Evolutionary conservation across 2,888 invertebrate species (phyloP), one percentile per base, ranked within the genome.

Genomic region (Cheilosia scutellata): DNA sequence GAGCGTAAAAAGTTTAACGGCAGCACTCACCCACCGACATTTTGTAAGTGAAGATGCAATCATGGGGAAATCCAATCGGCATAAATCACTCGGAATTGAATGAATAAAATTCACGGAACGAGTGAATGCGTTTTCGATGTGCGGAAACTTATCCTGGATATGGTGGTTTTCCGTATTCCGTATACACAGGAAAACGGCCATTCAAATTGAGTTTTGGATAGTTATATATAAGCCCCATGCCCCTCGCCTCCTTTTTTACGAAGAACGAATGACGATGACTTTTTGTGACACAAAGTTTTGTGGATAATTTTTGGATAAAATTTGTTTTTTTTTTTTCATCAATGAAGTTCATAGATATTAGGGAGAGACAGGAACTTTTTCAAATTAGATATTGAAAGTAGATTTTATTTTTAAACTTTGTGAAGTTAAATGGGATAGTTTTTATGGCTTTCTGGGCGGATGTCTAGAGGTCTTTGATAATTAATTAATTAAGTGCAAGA

Each of bases 61-160:
- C 86, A 77, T 82, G 60, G 80, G 53, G 72, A 86, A 86, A 86
- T 86, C 86, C 86, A 86, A 86, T 86, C 86, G 86, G 72, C 86
- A 86, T 86, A 86, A 86, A 82, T 86, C 86, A 86, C 76, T 68
- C 51, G 80, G 68, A 82, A 86, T 77, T 77, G 82, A 86, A 86
- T 86, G 86, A 86, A 86, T 86, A 82, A 82, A 86, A 86, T 62
- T 63, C 80, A 86, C 66, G 72, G 63, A 86, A 86, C 66, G 72
- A 62, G 80, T 40, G 72, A 79, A 79, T 80, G 75, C 75, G 79
- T 78, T 83, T 78, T 57, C 37, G 42, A 68, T 58, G 49, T 51
- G 7, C 44, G 40, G 42, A 53, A 77, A 66, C 57, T 66, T 51
- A 51, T 77, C 47, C 62, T 20, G 53, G 44, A 29, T 58, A 16